Evolutionary conservation across 1,140 invertebrate species (phyloP).

Genomic region (Halesus radiatus): DNA sequence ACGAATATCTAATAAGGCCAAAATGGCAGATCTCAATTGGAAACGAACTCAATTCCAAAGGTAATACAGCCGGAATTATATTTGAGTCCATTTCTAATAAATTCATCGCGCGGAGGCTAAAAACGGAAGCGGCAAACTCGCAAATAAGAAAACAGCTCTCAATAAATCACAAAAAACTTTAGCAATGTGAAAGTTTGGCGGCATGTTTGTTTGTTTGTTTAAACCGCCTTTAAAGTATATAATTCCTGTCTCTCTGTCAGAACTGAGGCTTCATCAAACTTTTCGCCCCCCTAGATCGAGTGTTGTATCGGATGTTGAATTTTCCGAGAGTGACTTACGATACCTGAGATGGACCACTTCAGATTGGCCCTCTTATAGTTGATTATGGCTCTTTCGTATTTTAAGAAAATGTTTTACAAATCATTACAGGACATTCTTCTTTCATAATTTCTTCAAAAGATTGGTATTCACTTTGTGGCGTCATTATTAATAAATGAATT

Average conservation of each 20-base stretch:
- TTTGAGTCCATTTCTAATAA: neutral
- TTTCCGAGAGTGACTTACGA: neutral
- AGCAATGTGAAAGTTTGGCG: neutral
- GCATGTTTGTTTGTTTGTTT: slow-evolving; percentile 8
- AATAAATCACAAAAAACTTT: slow-evolving; percentile 33
- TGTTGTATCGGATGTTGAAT: neutral
- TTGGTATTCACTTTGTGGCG: too few species aligned
- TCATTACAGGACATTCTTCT: too few species aligned
- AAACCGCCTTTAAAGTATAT: neutral
- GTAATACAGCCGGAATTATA: too few species aligned
- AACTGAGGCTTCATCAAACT: slow-evolving; percentile 4
- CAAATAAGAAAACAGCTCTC: slow-evolving; percentile 3
- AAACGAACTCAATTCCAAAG: too few species aligned
- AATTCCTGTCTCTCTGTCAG: slow-evolving; percentile 2
- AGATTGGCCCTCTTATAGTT: too few species aligned
- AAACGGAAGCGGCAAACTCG: neutral
- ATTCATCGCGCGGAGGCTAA: neutral
- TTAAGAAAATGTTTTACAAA: too few species aligned
- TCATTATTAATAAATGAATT: too few species aligned
- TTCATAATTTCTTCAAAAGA: too few species aligned
- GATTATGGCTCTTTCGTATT: too few species aligned
- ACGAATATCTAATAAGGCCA: too few species aligned
- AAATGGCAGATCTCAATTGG: too few species aligned
- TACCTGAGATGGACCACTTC: too few species aligned
- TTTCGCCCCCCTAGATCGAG: neutral